Base-by-base conservation (phyloP, 2,888 invertebrate species). In the Caenorhabditis sp. region DNA sequence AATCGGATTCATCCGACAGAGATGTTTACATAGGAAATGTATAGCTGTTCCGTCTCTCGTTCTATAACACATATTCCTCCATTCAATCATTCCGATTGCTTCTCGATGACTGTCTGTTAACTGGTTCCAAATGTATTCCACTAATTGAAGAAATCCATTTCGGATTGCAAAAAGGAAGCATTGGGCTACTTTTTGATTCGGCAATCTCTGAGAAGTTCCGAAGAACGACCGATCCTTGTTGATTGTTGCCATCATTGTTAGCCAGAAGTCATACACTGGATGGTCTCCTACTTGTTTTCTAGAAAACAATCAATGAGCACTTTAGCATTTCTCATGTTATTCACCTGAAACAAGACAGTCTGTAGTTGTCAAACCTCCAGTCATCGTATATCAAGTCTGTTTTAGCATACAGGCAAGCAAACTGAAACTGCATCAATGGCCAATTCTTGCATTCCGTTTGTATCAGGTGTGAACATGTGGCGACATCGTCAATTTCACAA, bases 181-280 rank as follows among this genome's bases (percentile, higher is more conserved):
- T 69, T 86, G 82, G 14, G 80, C 75, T 7, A 87, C 69, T 64
- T 86, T 87, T 51, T 87, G 87, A 72, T 87, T 87, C 2, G 87
- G 85, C 10, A 84, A 56, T 24, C 86, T 84, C n/a, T 80, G 76
- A 5, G 66, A 74, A 38, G 82, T 84, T 61, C 85, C 87, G 51
- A 86, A 86, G 49, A 87, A 84, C 0, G 64, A 24, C 6, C 84
- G 79, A 35, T 79, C 79, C 58, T 72, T 79, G 70, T 69, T 35
- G 38, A 61, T 79, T 31, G 58, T 70, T n/a, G 79, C 82, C 76
- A 87, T 80, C 47, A 88, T 77, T 8, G 88, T 85, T 24, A 87
- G 59, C 89, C 89, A 89, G 70, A 89, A 89, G 44, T 89, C 89
- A 74, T 88, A 89, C 28, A 88, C 89, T 1, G 88, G 88, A 77